phyloP scores from a whole-genome alignment of 2,113 vertebrate species.

The Pluvianellus socialis region DNA sequence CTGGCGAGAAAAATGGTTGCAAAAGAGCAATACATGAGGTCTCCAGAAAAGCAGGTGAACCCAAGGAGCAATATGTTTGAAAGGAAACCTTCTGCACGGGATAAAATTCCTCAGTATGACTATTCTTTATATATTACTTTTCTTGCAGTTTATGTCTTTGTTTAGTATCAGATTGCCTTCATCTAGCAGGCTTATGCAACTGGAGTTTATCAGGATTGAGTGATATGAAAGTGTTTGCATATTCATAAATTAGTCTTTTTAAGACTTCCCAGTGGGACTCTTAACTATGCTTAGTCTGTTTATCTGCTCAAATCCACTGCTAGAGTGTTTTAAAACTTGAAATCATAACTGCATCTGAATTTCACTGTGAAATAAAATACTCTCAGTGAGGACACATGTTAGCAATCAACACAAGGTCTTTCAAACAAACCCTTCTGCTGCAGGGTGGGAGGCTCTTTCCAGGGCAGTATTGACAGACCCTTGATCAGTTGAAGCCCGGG shows the following conservation, averaged over 20 bases:
- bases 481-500: background rate
- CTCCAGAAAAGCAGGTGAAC: background rate
- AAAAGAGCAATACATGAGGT: background rate
- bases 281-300: conserved; percentile 44
- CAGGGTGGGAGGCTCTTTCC: background rate
- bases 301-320: conserved; percentile 18
- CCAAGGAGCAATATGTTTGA: background rate
- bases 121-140: background rate
- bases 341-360: conserved; percentile 39
- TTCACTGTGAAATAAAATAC: conserved; percentile 58
- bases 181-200: background rate
- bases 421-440: conserved; percentile 3
- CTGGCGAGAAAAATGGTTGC: background rate
- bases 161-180: conserved; percentile 18
- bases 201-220: conserved; percentile 24
- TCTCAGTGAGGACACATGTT: conserved; percentile 33
- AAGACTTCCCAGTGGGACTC: conserved; percentile 25
- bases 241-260: conserved; percentile 39
- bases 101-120: background rate
- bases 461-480: background rate
- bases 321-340: conserved; percentile 32
- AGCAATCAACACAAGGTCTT: conserved; percentile 45
- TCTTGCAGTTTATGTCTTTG: conserved; percentile 11
- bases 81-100: background rate
- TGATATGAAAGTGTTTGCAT: conserved; percentile 25